Percentiles rank a stretch among this genome's conserved stretches.
Conservation (phyloP, 2,113 vertebrate species). For the Eretmochelys imbricata region DNA sequence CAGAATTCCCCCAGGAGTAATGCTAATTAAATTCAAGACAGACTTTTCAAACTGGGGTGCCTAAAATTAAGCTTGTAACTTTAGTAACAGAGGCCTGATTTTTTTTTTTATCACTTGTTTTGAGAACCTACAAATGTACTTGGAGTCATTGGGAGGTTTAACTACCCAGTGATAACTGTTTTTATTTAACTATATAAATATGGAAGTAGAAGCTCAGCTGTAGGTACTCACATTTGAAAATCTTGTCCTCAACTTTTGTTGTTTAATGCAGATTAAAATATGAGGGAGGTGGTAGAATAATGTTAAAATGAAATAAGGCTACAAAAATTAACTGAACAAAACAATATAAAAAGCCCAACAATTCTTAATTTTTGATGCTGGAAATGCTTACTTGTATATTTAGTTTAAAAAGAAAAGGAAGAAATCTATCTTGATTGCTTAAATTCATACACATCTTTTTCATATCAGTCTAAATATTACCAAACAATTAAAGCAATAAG, state of each 20-base stretch:
- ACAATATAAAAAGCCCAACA: background rate
- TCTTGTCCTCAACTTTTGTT: background rate
- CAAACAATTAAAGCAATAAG: background rate
- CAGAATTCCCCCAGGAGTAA: no score
- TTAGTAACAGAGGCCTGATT: background rate
- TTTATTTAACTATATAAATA: background rate
- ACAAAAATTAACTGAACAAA: background rate
- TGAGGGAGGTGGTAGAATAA: background rate
- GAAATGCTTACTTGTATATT: background rate
- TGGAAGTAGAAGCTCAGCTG: background rate
- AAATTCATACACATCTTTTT: background rate
- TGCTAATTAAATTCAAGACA: background rate
- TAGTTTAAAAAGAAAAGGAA: background rate
- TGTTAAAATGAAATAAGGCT: background rate
- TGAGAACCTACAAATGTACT: background rate
- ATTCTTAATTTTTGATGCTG: background rate
- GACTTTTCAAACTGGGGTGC: background rate
- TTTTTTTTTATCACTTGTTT: background rate
- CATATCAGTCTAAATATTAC: background rate
- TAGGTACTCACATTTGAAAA: background rate
- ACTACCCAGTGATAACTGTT: background rate
- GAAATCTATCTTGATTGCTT: background rate
- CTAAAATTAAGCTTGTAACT: background rate
- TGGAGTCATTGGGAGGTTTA: conserved; percentile 7
- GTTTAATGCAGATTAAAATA: background rate